These are phyloP conservation scores for Formicarius rufipectus DNA, from an alignment of 2,113 vertebrate genomes.

Conservation along the genomic window DNA sequence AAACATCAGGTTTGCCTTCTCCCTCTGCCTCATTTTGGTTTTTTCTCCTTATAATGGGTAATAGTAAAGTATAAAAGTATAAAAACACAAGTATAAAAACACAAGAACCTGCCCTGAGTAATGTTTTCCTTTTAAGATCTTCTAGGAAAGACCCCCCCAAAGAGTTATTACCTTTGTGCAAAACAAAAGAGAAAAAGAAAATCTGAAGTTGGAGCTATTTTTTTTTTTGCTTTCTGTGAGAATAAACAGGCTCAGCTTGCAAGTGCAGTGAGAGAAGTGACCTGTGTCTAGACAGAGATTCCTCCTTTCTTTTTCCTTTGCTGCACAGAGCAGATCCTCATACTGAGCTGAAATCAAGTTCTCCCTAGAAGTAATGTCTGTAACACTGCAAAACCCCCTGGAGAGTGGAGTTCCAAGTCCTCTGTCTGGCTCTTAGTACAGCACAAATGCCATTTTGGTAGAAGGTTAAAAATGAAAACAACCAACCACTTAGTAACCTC, in stretches of 20 bases:
- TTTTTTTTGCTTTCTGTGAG: neutral
- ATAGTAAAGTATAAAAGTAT: neutral
- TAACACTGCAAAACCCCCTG: neutral
- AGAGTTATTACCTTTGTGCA: neutral
- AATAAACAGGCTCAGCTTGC: neutral
- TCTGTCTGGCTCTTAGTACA: neutral
- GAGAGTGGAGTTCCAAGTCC: neutral
- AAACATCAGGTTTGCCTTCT: neutral
- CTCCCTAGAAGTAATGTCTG: neutral
- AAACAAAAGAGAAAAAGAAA: neutral
- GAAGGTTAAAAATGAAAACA: neutral
- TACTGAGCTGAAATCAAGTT: neutral
- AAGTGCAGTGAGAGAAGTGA: neutral
- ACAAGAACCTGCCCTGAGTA: neutral
- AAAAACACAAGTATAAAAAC: neutral
- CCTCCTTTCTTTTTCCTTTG: neutral
- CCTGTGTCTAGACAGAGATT: neutral
- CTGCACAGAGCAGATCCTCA: neutral
- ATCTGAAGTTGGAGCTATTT: neutral
- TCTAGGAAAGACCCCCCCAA: neutral
- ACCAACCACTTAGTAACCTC: neutral
- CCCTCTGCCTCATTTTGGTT: rapidly evolving
- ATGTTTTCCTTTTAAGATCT: neutral
- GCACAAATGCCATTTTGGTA: neutral
- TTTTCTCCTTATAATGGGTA: neutral